phyloP scores from a whole-genome alignment of 35 echinoderm and acorn worm genomes.

The Eucidaris tribuloides region DNA sequence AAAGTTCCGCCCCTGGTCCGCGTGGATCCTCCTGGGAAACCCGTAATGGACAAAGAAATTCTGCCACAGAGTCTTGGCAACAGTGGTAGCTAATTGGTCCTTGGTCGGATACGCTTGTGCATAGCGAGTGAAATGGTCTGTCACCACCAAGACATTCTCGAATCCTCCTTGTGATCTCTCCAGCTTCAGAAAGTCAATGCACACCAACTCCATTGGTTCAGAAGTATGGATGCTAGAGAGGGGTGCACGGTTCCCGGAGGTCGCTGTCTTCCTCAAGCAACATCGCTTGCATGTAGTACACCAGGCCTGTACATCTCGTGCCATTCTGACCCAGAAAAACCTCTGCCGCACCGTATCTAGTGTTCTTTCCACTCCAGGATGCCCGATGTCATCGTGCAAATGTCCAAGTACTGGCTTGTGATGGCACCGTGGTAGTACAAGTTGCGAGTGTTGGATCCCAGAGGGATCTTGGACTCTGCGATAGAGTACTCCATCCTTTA shows the following conservation, averaged over 20 bases:
- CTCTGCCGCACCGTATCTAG: neutral
- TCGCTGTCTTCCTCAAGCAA: neutral
- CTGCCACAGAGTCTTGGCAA: conserved; percentile 52
- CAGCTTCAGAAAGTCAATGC: conserved; percentile 44
- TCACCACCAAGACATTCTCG: conserved; percentile 48
- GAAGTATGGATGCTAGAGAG: conserved; percentile 34
- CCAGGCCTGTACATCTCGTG: neutral
- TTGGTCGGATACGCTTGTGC: conserved; percentile 54
- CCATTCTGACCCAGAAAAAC: conserved; percentile 4
- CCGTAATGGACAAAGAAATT: conserved; percentile 63
- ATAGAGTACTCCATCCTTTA: conserved; percentile 6
- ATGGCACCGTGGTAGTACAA: neutral
- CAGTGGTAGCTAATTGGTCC: conserved; percentile 62
- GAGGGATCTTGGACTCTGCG: neutral
- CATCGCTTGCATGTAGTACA: conserved; percentile 11
- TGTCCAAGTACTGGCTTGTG: neutral
- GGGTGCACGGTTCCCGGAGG: neutral
- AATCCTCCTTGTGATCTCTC: neutral
- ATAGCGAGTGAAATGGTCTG: conserved; percentile 55
- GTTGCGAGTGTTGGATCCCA: neutral
- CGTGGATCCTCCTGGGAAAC: conserved; percentile 43
- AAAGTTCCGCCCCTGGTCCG: conserved; percentile 43
- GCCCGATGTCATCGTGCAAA: conserved; percentile 22
- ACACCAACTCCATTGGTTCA: conserved; percentile 41
- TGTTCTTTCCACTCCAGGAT: conserved; percentile 5